Conservation (phyloP, 2,113 vertebrate species). For the Mesembrinibis cayennensis region DNA sequence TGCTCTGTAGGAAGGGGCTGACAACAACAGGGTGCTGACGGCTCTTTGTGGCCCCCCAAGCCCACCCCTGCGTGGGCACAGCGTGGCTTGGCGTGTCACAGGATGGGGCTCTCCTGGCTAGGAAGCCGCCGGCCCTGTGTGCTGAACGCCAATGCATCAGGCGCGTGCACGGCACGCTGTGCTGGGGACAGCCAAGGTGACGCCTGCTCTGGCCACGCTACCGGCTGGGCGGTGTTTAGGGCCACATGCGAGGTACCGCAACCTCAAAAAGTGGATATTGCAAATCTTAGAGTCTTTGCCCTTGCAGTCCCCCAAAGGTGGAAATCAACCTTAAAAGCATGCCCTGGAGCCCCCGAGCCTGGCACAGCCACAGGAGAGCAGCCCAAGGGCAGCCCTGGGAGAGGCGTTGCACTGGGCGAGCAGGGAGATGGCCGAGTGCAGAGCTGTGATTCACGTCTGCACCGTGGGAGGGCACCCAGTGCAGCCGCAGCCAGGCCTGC, state of each 20-base stretch:
- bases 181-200: background rate
- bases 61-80: rapidly evolving
- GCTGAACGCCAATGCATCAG: rapidly evolving
- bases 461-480: constrained; percentile 24
- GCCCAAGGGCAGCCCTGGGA: background rate
- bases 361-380: rapidly evolving
- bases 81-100: rapidly evolving
- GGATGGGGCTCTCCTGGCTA: background rate
- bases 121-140: background rate
- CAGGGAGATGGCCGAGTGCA: background rate
- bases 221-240: rapidly evolving
- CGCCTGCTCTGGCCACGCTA: background rate
- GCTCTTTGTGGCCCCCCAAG: background rate
- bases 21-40: rapidly evolving
- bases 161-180: rapidly evolving
- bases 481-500: background rate
- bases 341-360: rapidly evolving
- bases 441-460: background rate
- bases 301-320: no score
- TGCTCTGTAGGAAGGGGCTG: background rate
- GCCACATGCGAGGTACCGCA: rapidly evolving
- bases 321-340: background rate
- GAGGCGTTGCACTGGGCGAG: background rate
- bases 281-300: background rate
- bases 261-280: background rate